Conservation (phyloP, 2,888 invertebrate species). For the Conomelus anceps region DNA sequence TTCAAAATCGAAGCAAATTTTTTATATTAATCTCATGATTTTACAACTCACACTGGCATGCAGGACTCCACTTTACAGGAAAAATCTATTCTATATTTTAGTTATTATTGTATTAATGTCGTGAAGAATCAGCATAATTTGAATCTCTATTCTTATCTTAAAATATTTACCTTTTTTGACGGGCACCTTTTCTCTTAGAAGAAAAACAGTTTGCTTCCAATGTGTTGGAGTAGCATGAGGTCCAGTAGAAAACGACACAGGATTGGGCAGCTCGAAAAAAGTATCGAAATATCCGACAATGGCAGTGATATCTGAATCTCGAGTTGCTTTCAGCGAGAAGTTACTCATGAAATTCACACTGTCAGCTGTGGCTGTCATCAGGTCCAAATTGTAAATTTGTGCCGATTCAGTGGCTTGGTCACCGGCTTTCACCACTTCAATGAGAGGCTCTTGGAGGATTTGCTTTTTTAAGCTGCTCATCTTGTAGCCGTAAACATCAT, state of each 20-base stretch:
- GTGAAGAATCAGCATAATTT: too few species aligned
- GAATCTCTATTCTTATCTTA: too few species aligned
- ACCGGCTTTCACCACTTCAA: constrained; percentile 58
- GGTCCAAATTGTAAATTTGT: constrained; percentile 63
- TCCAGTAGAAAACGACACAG: constrained; percentile 68
- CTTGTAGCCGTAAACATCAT: constrained; percentile 86
- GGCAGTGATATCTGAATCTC: constrained; percentile 65
- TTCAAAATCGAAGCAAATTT: too few species aligned
- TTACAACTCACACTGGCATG: too few species aligned
- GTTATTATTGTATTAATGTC: too few species aligned
- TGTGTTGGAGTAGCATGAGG: constrained; percentile 71
- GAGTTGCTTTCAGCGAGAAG: constrained; percentile 58
- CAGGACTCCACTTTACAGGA: too few species aligned
- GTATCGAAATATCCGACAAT: constrained; percentile 89
- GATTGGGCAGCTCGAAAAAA: constrained; percentile 65
- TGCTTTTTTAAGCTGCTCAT: constrained; percentile 87
- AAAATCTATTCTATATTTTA: too few species aligned
- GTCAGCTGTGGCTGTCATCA: constrained; percentile 59
- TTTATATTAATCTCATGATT: too few species aligned
- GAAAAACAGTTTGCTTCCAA: constrained; percentile 93
- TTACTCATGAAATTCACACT: constrained; percentile 62
- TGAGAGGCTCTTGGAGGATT: constrained; percentile 69
- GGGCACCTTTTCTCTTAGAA: constrained; percentile 63
- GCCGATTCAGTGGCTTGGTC: constrained; percentile 60
- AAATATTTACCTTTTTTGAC: constrained; percentile 56